A percentile compares a stretch with the other conserved stretches of the same genome.
Conservation (phyloP, 2,797 vertebrate species). For the Eurystomus glaucurus region DNA sequence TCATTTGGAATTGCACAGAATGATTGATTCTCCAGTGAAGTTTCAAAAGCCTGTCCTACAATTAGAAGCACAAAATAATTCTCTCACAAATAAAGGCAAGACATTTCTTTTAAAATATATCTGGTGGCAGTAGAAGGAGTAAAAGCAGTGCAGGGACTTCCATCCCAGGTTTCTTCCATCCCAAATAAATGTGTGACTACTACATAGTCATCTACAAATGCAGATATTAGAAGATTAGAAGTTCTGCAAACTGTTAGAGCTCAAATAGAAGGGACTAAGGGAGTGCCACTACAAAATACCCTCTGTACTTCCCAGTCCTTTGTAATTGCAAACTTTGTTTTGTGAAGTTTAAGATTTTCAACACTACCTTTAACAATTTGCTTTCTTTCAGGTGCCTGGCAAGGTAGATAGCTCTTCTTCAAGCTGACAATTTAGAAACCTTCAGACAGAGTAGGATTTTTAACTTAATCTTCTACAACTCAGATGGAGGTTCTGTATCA, state of each 20-base stretch:
- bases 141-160: not conserved
- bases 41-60: not conserved
- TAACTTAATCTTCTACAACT: not conserved
- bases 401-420: not conserved
- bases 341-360: not conserved
- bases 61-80: not conserved
- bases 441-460: not conserved
- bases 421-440: not conserved
- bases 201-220: not conserved
- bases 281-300: not conserved
- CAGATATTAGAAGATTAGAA: not conserved
- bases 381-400: not conserved
- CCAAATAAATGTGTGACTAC: not conserved
- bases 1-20: not conserved
- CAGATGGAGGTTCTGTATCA: not conserved
- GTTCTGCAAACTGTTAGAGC: not conserved
- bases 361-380: not conserved
- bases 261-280: fast-evolving
- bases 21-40: not conserved
- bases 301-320: not conserved
- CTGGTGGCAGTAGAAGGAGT: not conserved
- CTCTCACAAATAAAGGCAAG: not conserved
- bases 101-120: not conserved
- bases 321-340: not conserved
- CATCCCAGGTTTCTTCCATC: not conserved